These are phyloP conservation scores for Pseudopipra pipra DNA, from an alignment of 2,113 vertebrate genomes.

Conservation along the genomic window DNA sequence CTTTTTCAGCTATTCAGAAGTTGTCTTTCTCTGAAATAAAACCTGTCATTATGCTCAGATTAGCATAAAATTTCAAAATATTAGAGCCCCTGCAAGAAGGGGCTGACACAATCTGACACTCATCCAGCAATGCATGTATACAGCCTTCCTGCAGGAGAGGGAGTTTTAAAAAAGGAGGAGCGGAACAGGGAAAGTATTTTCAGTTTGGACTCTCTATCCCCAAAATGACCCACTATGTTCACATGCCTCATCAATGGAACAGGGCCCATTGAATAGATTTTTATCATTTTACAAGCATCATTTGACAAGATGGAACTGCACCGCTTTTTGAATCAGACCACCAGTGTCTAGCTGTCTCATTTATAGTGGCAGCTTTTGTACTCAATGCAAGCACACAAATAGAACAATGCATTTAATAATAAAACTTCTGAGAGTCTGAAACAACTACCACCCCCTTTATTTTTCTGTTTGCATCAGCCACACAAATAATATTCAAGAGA, in stretches of 20 bases:
- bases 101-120: background rate
- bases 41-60: background rate
- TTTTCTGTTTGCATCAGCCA: background rate
- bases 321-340: background rate
- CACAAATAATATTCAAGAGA: background rate
- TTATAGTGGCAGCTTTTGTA: background rate
- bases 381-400: background rate
- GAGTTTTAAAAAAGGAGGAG: background rate
- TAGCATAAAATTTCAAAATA: background rate
- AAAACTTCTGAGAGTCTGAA: background rate
- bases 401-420: background rate
- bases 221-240: background rate
- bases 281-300: background rate
- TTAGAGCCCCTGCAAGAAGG: background rate
- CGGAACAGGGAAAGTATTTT: background rate
- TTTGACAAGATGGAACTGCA: background rate
- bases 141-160: background rate
- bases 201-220: background rate
- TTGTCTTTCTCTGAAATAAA: background rate
- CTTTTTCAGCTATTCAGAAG: background rate
- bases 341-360: background rate
- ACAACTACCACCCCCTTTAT: background rate
- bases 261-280: background rate
- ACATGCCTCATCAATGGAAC: background rate
- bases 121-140: background rate